phyloP scores from a whole-genome alignment of 1,140 invertebrate genomes.

The Hycleus phaleratus region DNA sequence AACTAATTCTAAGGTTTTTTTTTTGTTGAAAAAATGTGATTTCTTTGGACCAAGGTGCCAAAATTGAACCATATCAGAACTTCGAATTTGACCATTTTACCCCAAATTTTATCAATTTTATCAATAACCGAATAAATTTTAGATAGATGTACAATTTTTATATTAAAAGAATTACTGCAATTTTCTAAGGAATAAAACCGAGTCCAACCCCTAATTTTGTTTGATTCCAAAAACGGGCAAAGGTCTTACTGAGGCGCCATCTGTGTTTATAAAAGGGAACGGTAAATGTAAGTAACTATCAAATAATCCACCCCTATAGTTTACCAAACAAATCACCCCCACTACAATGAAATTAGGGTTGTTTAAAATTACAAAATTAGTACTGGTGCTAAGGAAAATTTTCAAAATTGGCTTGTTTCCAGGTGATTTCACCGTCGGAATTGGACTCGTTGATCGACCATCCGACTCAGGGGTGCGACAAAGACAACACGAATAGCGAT shows the following conservation, averaged over 20 bases:
- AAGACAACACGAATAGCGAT: slow-evolving; percentile 18
- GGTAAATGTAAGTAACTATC: neutral
- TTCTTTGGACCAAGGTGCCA: slow-evolving; percentile 10
- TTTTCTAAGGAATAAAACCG: slow-evolving; percentile 3
- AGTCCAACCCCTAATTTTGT: neutral
- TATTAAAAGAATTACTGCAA: no score
- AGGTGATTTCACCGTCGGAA: slow-evolving; percentile 35
- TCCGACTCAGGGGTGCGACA: slow-evolving; percentile 19
- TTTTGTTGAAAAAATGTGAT: slow-evolving; percentile 2
- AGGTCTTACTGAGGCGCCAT: slow-evolving; percentile 4
- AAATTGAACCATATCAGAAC: neutral
- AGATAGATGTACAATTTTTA: no score
- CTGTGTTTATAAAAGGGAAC: neutral
- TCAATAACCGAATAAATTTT: neutral
- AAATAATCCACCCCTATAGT: no score
- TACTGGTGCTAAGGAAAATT: neutral
- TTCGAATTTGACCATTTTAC: no score
- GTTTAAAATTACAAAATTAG: no score
- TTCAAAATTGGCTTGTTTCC: slow-evolving; percentile 17
- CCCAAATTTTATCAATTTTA: neutral
- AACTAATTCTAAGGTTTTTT: slow-evolving; percentile 17
- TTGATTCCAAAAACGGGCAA: slow-evolving; percentile 2
- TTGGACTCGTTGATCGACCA: slow-evolving; percentile 32
- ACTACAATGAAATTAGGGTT: no score
- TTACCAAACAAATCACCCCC: no score